phyloP scores from a whole-genome alignment of 2,888 invertebrate genomes.

The Thysanoteuthis rhombus region DNA sequence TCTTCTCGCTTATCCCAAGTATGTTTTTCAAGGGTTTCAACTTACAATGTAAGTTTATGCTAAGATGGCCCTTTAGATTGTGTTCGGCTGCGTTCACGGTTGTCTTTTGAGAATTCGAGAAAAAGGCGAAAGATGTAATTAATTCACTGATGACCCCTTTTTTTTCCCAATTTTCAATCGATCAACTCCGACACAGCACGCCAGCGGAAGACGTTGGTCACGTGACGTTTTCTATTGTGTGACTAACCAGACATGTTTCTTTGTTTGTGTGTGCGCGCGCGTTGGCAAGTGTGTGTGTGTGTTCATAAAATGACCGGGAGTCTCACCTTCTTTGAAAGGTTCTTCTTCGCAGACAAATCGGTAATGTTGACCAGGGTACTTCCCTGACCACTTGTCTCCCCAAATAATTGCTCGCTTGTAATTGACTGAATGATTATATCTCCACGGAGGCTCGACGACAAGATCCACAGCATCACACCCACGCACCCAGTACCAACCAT shows the following conservation, averaged over 20 bases:
- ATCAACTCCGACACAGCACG: too few species aligned
- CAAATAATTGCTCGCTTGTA: background rate
- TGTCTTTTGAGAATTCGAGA: too few species aligned
- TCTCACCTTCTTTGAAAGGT: background rate
- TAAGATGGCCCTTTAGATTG: too few species aligned
- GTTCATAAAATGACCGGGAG: background rate
- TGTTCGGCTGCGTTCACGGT: too few species aligned
- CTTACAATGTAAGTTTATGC: too few species aligned
- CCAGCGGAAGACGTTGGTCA: too few species aligned
- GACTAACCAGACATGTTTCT: background rate
- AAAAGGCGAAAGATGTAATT: too few species aligned
- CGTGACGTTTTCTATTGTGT: background rate
- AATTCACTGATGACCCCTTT: too few species aligned
- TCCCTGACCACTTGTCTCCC: conserved; percentile 21
- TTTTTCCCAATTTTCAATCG: too few species aligned
- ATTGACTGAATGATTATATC: conserved; percentile 1
- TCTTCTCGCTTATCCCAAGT: too few species aligned
- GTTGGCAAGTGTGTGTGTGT: background rate
- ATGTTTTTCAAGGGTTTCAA: too few species aligned
- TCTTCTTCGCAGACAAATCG: conserved; percentile 27
- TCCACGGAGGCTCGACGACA: background rate
- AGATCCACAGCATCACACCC: conserved; percentile 15
- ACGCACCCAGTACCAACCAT: conserved; percentile 21
- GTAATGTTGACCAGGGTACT: background rate
- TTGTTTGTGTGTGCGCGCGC: background rate